Percentiles rank a stretch among this genome's conserved stretches.
Conservation (phyloP, 2,113 vertebrate genomes). For the Deroptyus accipitrinus region DNA sequence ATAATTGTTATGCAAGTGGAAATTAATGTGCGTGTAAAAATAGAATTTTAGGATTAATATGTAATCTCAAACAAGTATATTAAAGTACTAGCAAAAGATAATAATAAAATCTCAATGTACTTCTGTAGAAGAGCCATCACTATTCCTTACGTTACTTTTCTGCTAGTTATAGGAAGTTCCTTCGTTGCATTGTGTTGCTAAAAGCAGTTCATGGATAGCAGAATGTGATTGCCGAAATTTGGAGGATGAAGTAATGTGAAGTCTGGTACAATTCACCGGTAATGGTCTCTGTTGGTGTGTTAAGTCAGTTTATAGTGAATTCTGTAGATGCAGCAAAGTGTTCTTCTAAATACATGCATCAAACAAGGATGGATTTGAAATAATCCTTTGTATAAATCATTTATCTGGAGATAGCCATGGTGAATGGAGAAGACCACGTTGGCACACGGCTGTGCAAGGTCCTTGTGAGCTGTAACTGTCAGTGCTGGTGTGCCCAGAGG, state of each 20-base stretch:
- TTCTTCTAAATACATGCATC: background rate
- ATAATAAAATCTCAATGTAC: background rate
- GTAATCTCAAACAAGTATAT: background rate
- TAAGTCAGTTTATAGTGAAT: background rate
- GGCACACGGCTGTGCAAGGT: background rate
- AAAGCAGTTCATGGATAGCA: background rate
- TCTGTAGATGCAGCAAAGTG: background rate
- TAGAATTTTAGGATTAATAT: background rate
- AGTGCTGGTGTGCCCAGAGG: background rate
- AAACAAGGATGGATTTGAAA: background rate
- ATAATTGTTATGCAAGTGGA: background rate
- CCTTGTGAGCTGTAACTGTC: rapidly evolving
- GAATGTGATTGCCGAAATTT: background rate
- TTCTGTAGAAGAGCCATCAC: background rate
- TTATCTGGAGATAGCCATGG: background rate
- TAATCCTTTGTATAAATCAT: background rate
- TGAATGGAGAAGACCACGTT: background rate
- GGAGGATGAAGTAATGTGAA: background rate
- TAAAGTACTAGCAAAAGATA: background rate
- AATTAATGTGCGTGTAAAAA: background rate
- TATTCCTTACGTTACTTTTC: background rate
- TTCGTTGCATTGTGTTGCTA: background rate
- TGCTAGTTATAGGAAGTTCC: background rate
- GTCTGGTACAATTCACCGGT: background rate
- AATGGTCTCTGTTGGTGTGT: background rate